Base-by-base conservation (phyloP, 2,888 invertebrate genomes). In the Tenthredo notha region DNA sequence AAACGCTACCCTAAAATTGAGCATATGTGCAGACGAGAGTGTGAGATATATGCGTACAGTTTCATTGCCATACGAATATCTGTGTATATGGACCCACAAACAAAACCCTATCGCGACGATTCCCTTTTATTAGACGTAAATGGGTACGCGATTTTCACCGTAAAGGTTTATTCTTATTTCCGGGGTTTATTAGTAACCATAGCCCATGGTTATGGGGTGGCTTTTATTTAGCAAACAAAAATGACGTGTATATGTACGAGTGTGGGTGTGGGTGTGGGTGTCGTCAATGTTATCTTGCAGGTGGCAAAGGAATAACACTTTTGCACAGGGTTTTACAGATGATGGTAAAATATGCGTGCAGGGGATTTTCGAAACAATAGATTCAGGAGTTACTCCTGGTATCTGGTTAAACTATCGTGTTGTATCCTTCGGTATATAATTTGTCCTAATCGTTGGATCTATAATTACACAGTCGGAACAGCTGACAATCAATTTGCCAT, bases 21-120 rank as follows among this genome's bases (percentile, higher is more conserved):
- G 18, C 33, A 67, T 67, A 33, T 67, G 29, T 18, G 29, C 33
- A 67, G n/a, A n/a, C 15, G 7, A 15, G 33, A 67, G 67, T 67
- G 29, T 67, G 67, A 67, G 67, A 67, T 67, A 67, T 67, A 33
- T 67, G 29, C 67, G 29, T 21, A 74, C 74, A n/a, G 40, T 40
- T 40, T 74, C 21, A 40, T 40, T 21, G 25, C 40, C 50, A 50
- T 50, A 18, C 50, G 54, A 74, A 74, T 33, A 18, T 72, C n/a
- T 54, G 77, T 33, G 6, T 18, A 50, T 33, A 33, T 43, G 33
- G n/a, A n/a, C 50, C 29, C n/a, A 77, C 54, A n/a, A 40, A 54
- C 47, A 54, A 77, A 50, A n/a, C 77, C 54, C 54, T 54, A 29
- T 54, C 77, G 47, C 77, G 77, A 77, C 50, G 77, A 77, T 54